These are phyloP conservation scores for Tragelaphus buxtoni DNA, from an alignment of 2,113 vertebrate species.

Conservation along the genomic window DNA sequence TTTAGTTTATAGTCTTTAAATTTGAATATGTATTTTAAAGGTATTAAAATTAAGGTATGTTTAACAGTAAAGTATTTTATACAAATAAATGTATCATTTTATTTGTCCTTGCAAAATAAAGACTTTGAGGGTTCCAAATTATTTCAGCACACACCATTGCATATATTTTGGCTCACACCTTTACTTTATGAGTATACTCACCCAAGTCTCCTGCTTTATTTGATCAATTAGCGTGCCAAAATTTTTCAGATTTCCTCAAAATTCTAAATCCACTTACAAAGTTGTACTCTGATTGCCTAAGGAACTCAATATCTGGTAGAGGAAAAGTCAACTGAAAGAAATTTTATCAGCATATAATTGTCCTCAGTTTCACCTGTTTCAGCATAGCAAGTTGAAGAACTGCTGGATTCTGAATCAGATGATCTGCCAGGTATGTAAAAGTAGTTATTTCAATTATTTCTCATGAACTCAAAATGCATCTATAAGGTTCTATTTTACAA, in stretches of 20 bases:
- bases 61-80: neutral
- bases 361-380: neutral
- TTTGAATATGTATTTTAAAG: neutral
- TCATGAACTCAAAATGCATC: neutral
- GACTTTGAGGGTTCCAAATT: neutral
- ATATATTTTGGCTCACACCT: neutral
- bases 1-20: neutral
- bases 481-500: neutral
- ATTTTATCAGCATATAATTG: neutral
- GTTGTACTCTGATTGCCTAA: neutral
- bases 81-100: neutral
- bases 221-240: neutral
- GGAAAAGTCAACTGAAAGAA: neutral
- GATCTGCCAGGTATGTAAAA: neutral
- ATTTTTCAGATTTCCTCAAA: neutral
- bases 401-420: neutral
- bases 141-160: neutral
- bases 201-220: neutral
- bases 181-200: neutral
- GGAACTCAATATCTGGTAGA: neutral
- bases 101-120: neutral
- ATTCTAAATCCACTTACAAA: neutral
- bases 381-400: neutral
- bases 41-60: neutral
- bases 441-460: neutral